Evolutionary conservation across 1,140 invertebrate genomes (phyloP).

Genomic region (Periplaneta americana): DNA sequence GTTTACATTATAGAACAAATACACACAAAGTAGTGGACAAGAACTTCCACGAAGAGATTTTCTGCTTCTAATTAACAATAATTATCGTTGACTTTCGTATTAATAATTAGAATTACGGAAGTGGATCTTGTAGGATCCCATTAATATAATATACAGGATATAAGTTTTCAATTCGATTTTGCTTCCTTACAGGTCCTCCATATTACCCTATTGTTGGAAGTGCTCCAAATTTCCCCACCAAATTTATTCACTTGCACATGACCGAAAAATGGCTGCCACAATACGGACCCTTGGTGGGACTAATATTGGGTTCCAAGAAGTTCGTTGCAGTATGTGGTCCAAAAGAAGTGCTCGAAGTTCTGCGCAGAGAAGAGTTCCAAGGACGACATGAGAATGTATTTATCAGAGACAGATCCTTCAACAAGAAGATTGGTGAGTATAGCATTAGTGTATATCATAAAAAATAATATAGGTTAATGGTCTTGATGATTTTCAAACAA

Average conservation of each 20-base stretch:
- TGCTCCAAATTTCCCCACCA: constrained; percentile 31
- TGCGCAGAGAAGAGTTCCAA: constrained; percentile 34
- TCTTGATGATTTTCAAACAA: too few species aligned
- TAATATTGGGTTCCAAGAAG: constrained; percentile 30
- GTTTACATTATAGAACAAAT: too few species aligned
- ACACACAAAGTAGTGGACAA: too few species aligned
- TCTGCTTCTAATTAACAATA: too few species aligned
- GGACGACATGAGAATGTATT: constrained; percentile 40
- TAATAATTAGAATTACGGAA: too few species aligned
- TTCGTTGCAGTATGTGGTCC: constrained; percentile 35
- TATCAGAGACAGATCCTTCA: constrained; percentile 53
- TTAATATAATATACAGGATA: too few species aligned
- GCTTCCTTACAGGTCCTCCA: constrained; percentile 35
- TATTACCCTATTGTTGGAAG: constrained; percentile 36
- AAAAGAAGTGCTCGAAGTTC: constrained; percentile 33
- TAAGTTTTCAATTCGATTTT: too few species aligned
- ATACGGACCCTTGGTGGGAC: constrained; percentile 36
- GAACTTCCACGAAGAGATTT: too few species aligned
- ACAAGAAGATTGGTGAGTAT: constrained; percentile 55
- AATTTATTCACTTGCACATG: constrained; percentile 30
- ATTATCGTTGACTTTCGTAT: too few species aligned
- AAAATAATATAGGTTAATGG: too few species aligned
- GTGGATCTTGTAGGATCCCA: too few species aligned
- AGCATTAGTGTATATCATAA: too few species aligned
- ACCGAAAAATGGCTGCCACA: constrained; percentile 26